Evolutionary conservation across 2,113 vertebrate species (phyloP).

Genomic region (Apeltes quadracus): DNA sequence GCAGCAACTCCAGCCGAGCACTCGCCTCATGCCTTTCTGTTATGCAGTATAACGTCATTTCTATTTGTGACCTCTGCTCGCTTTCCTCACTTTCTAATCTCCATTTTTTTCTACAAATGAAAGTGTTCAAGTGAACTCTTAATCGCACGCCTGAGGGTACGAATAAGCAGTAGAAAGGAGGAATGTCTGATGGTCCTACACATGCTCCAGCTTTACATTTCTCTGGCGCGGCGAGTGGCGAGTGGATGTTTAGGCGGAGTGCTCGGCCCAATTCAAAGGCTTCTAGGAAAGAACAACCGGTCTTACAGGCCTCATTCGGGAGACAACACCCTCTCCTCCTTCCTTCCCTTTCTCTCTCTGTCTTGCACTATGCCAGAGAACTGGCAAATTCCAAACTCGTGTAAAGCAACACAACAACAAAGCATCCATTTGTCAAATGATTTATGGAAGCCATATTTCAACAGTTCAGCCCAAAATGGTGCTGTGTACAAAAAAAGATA

Average conservation of each 20-base stretch:
- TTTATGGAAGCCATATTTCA: constrained; percentile 16
- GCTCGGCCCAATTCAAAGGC: constrained; percentile 48
- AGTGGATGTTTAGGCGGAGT: constrained; percentile 50
- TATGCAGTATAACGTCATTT: constrained; percentile 2
- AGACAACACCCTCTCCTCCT: constrained; percentile 57
- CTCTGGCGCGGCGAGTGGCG: constrained; percentile 14
- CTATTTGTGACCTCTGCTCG: constrained; percentile 9
- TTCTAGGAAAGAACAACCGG: constrained; percentile 67
- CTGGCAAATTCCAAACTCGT: constrained; percentile 15
- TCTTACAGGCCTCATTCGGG: constrained; percentile 55
- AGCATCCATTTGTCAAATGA: constrained; percentile 24
- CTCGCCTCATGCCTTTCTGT: constrained; percentile 10
- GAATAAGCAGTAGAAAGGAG: constrained; percentile 42
- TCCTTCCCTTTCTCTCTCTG: constrained; percentile 16
- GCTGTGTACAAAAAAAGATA: constrained; percentile 18
- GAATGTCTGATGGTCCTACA: constrained; percentile 42
- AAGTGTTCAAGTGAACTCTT: constrained; percentile 35
- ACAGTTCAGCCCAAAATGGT: constrained; percentile 21
- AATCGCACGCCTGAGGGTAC: constrained; percentile 30
- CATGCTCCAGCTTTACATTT: constrained; percentile 29
- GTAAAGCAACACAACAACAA: neutral
- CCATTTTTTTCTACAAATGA: constrained; percentile 37
- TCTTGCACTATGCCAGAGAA: constrained; percentile 23
- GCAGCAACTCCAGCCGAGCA: neutral
- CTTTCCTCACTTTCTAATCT: constrained; percentile 26